Base-by-base conservation (phyloP, 2,888 invertebrate species). In the Oscheius onirici region DNA sequence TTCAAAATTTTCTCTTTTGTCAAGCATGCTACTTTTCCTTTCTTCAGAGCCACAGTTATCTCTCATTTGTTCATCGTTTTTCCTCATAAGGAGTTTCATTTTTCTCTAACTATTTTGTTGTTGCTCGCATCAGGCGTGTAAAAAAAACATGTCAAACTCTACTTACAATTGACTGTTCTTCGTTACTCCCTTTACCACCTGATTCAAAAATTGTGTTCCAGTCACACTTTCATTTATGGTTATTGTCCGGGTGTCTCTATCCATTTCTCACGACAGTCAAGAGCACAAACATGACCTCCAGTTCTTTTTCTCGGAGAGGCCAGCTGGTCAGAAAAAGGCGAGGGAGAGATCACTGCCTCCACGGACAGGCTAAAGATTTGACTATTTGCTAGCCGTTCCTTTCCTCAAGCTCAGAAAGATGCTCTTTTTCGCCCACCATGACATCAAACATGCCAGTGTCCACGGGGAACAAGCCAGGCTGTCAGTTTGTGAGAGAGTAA, bases 181-280 rank as follows among this genome's bases (percentile, higher is more conserved):
- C n/a, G n/a, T n/a, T n/a, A n/a, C n/a, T n/a, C n/a, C n/a, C n/a
- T n/a, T n/a, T n/a, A n/a, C n/a, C n/a, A n/a, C n/a, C n/a, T n/a
- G n/a, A n/a, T n/a, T n/a, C n/a, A n/a, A n/a, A n/a, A n/a, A n/a
- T n/a, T n/a, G n/a, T n/a, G n/a, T n/a, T n/a, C n/a, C n/a, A n/a
- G n/a, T n/a, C n/a, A n/a, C n/a, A n/a, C n/a, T n/a, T n/a, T n/a
- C n/a, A 34, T 3, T 34, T 34, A 34, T 34, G 34, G 34, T 34
- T 34, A 34, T 34, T 34, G 34, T 34, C 34, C 5, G 34, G 34
- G 46, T 46, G n/a, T 15, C 46, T 46, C 46, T 46, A 55, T 63
- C 63, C 63, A 26, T 63, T 63, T 63, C n/a, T n/a, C 63, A 63
- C 63, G 63, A 49, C 28, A 63, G 63, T 63, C 63, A 49, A 63